A percentile compares a stretch with the other conserved stretches of the same genome.
Evolutionary conservation across 2,888 invertebrate species (phyloP).

Genomic region (Nemurella pictetii): DNA sequence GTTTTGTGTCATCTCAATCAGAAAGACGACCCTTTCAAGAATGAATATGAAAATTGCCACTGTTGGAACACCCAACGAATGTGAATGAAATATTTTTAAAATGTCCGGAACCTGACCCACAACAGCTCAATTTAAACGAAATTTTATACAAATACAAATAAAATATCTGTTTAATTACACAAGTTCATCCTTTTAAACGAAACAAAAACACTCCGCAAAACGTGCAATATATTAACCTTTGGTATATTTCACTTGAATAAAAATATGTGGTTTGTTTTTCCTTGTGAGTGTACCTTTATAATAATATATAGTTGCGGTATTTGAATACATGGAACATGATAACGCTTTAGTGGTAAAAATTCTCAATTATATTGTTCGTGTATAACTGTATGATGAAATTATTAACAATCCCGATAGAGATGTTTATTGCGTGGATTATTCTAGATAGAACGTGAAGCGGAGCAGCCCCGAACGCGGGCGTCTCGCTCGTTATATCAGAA

Average conservation of each 20-base stretch:
- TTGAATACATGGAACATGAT: not conserved
- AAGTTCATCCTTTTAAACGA: too few species aligned
- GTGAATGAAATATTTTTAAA: not conserved
- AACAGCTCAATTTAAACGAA: too few species aligned
- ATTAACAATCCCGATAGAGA: conserved; percentile 34
- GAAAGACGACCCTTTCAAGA: not conserved
- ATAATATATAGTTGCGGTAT: not conserved
- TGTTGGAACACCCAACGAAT: not conserved
- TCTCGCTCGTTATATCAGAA: not conserved
- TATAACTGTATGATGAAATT: conserved; percentile 29
- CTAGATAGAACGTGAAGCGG: conserved; percentile 9
- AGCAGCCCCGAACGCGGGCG: not conserved
- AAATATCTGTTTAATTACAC: too few species aligned
- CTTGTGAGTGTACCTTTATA: not conserved
- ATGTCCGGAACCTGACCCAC: too few species aligned
- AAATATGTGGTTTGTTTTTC: too few species aligned
- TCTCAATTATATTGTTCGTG: conserved; percentile 1
- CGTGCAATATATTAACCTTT: too few species aligned
- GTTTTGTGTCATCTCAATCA: not conserved
- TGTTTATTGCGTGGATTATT: conserved; percentile 36
- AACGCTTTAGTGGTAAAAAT: not conserved
- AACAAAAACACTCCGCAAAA: too few species aligned
- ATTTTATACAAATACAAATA: too few species aligned
- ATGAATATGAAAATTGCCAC: not conserved
- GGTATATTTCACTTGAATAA: too few species aligned